A percentile compares a stretch with the other conserved stretches of the same genome.
Evolutionary conservation across 2,888 invertebrate species (phyloP).

Genomic region (Orchesellides sinensis): DNA sequence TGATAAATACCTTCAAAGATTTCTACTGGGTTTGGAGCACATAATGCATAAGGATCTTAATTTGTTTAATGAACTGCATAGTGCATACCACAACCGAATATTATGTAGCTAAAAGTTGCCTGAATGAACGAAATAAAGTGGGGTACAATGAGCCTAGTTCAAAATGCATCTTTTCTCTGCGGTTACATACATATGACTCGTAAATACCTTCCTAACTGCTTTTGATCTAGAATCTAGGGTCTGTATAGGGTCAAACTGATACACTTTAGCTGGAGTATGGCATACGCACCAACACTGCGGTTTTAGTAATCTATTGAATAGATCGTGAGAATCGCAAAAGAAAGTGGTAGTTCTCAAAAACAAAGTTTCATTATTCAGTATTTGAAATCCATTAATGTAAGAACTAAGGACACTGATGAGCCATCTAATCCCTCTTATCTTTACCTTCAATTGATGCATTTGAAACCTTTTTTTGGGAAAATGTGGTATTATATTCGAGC

Average conservation of each 20-base stretch:
- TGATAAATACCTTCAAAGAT: neutral
- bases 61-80: neutral
- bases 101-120: too few species aligned
- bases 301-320: conserved; percentile 20
- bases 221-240: neutral
- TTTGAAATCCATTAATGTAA: conserved; percentile 16
- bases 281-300: neutral
- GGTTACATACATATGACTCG: too few species aligned
- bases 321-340: conserved; percentile 50
- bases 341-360: neutral
- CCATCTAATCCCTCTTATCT: too few species aligned
- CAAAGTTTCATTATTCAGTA: conserved; percentile 34
- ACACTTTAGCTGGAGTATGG: too few species aligned
- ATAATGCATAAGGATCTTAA: neutral
- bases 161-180: neutral
- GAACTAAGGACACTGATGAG: too few species aligned
- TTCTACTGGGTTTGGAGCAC: neutral
- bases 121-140: too few species aligned
- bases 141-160: neutral
- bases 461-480: too few species aligned
- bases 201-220: too few species aligned
- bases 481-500: too few species aligned
- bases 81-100: neutral
- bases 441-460: too few species aligned
- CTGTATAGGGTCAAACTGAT: too few species aligned